A percentile compares a stretch with the other conserved stretches of the same genome.
These are phyloP conservation scores for Anoncus sp. DNA, from an alignment of 2,888 invertebrate genomes.

Conservation along the genomic window DNA sequence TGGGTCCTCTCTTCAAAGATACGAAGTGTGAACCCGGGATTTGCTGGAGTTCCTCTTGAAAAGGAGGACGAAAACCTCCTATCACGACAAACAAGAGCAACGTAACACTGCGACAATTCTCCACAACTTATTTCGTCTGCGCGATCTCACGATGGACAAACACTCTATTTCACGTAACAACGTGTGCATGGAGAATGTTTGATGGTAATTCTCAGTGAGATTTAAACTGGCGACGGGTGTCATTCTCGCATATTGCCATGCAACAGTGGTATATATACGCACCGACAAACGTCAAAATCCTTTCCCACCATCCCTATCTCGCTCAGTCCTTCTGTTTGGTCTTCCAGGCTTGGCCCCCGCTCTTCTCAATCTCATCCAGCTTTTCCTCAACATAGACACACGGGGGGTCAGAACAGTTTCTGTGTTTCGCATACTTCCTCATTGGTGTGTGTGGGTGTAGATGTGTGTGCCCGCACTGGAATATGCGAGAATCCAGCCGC, in stretches of 20 bases:
- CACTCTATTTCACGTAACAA: not conserved
- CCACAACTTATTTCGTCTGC: not conserved
- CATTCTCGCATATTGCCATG: not conserved
- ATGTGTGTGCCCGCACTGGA: not conserved
- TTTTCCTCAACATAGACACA: constrained; percentile 18
- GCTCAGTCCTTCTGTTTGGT: not conserved
- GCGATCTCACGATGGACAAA: not conserved
- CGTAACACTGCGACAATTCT: not conserved
- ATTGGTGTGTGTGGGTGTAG: not conserved
- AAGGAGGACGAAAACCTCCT: not conserved
- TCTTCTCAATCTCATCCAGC: constrained; percentile 21
- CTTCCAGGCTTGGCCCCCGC: not conserved
- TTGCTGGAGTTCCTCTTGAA: too few species aligned
- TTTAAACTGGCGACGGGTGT: constrained; percentile 3
- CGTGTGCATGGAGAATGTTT: too few species aligned
- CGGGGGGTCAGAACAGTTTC: not conserved
- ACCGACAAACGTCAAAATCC: too few species aligned
- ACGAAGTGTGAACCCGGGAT: too few species aligned
- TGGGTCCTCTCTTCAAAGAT: too few species aligned
- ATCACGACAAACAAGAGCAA: not conserved
- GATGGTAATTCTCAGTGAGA: constrained; percentile 28
- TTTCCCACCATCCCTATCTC: constrained; percentile 8
- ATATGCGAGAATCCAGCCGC: constrained; percentile 27
- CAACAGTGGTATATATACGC: not conserved
- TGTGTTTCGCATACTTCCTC: constrained; percentile 24